Percentiles rank a stretch among this genome's conserved stretches.
phyloP scores from a whole-genome alignment of 2,113 vertebrate genomes.

The Rynchops niger region DNA sequence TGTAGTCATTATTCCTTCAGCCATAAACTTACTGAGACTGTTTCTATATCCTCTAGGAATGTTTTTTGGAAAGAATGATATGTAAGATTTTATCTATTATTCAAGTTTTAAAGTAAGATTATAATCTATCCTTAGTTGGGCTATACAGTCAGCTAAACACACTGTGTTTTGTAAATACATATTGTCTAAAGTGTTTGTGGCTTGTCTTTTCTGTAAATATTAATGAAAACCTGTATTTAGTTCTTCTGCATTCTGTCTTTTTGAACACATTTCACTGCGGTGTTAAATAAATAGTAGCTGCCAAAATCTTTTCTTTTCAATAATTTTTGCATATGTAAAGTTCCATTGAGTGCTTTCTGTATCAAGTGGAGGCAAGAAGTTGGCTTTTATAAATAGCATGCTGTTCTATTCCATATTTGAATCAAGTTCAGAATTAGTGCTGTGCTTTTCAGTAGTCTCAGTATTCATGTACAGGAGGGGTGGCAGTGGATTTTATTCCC shows the following conservation, averaged over 20 bases:
- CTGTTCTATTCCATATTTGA: neutral
- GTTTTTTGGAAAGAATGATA: neutral
- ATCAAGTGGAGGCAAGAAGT: neutral
- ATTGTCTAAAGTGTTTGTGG: neutral
- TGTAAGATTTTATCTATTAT: neutral
- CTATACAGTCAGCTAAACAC: neutral
- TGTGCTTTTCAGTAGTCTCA: neutral
- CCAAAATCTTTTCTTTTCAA: neutral
- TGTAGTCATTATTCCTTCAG: neutral
- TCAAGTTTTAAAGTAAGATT: neutral
- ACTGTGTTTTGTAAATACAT: neutral
- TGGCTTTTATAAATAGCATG: neutral
- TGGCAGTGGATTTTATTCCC: neutral
- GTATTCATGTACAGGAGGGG: neutral
- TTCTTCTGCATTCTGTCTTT: neutral
- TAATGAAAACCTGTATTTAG: neutral
- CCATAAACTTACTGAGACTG: neutral
- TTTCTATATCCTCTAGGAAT: neutral
- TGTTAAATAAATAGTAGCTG: neutral
- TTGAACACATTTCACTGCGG: neutral
- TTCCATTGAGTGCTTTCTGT: neutral
- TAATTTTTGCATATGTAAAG: slow-evolving; percentile 1
- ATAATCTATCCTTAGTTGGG: neutral
- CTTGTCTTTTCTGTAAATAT: neutral
- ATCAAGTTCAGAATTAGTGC: neutral